Percentiles rank a stretch among this genome's conserved stretches.
These are phyloP conservation scores for Sphinx pinastri DNA, from an alignment of 2,888 invertebrate genomes.

Conservation along the genomic window DNA sequence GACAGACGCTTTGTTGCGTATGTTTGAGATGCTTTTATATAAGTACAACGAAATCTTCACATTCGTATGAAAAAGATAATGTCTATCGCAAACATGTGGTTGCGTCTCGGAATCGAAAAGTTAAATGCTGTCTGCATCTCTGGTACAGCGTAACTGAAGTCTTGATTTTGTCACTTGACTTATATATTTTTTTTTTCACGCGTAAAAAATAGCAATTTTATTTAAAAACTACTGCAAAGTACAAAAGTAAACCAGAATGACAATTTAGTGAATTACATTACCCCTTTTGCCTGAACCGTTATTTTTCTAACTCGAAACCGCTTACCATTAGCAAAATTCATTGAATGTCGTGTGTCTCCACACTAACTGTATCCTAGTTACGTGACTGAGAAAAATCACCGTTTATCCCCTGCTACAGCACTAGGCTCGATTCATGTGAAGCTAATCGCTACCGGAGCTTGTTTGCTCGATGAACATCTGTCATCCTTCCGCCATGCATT, in stretches of 20 bases:
- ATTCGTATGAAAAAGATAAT: slow-evolving; percentile 37
- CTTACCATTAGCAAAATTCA: slow-evolving; percentile 39
- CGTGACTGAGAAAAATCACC: slow-evolving; percentile 67
- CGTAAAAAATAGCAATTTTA: neutral
- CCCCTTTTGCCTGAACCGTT: slow-evolving; percentile 6
- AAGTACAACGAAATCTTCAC: slow-evolving; percentile 48
- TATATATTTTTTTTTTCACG: neutral
- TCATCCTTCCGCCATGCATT: slow-evolving; percentile 54
- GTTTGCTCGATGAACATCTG: slow-evolving; percentile 48
- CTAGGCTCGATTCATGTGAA: neutral
- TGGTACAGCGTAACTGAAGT: neutral
- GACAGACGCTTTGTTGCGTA: slow-evolving; percentile 44
- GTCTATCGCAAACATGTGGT: slow-evolving; percentile 38
- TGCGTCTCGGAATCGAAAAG: neutral
- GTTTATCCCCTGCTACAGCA: slow-evolving; percentile 46
- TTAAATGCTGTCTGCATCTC: neutral
- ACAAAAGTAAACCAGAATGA: neutral
- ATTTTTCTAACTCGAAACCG: slow-evolving; percentile 40
- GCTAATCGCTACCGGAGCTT: slow-evolving; percentile 23
- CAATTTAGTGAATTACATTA: slow-evolving; percentile 11
- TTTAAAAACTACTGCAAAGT: neutral
- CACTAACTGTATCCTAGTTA: slow-evolving; percentile 62
- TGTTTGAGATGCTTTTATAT: slow-evolving; percentile 51
- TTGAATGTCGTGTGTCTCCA: slow-evolving; percentile 36
- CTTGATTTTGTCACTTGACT: neutral